Percentiles rank a stretch among this genome's conserved stretches.
phyloP scores from a whole-genome alignment of 2,113 vertebrate genomes.

The Embiotoca jacksoni region DNA sequence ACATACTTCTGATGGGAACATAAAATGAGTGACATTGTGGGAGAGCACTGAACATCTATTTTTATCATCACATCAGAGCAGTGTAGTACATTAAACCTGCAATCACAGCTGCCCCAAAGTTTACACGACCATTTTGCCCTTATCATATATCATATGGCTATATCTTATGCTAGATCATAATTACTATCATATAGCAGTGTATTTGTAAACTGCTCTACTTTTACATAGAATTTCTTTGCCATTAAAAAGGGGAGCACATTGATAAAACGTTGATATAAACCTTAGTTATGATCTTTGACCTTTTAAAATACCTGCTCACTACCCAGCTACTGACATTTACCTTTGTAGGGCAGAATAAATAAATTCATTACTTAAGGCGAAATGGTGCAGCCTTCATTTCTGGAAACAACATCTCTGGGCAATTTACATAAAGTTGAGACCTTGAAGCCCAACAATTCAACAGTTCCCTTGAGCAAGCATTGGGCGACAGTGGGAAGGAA shows the following conservation, averaged over 20 bases:
- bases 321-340: not conserved
- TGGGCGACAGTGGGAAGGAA: no score
- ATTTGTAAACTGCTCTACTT: not conserved
- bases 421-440: no score
- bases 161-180: not conserved
- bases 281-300: conserved; percentile 1
- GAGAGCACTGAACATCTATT: not conserved
- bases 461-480: no score
- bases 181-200: not conserved
- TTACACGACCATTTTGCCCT: not conserved
- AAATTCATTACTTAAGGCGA: conserved; percentile 16
- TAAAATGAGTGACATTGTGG: conserved; percentile 32
- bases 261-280: not conserved
- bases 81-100: not conserved
- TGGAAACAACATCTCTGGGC: not conserved
- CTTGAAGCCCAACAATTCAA: no score
- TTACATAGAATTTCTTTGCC: not conserved
- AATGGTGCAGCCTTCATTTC: not conserved
- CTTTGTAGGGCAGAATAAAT: not conserved
- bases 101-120: not conserved
- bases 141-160: not conserved
- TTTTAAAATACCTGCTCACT: conserved; percentile 1
- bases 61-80: not conserved
- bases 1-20: conserved; percentile 73
- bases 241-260: not conserved